Evolutionary conservation across 2,113 vertebrate genomes (phyloP).

Genomic region (Phrynocephalus versicolor): DNA sequence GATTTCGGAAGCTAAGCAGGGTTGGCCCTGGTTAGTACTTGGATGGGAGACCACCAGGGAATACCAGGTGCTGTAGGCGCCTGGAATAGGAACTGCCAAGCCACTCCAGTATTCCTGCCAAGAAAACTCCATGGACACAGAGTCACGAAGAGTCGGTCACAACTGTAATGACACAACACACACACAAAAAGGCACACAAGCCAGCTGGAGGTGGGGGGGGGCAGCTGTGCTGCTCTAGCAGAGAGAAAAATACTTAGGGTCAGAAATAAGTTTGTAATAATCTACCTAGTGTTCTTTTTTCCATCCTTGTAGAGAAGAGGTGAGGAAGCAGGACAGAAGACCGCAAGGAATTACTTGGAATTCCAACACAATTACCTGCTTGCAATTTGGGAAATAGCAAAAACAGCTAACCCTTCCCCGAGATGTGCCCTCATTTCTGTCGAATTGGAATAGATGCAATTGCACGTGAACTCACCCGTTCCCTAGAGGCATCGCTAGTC

Average conservation of each 20-base stretch:
- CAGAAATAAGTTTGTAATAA: not conserved
- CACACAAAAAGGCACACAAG: not conserved
- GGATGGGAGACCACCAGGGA: no score
- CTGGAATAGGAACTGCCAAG: no score
- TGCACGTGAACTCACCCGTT: constrained; percentile 14
- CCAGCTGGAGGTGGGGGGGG: not conserved
- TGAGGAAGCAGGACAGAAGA: rapidly evolving
- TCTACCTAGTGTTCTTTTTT: no score
- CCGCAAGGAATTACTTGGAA: not conserved
- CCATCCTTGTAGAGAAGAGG: not conserved
- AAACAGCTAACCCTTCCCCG: not conserved
- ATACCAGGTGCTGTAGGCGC: no score
- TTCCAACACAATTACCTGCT: not conserved
- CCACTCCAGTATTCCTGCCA: no score
- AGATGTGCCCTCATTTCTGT: not conserved
- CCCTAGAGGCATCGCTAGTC: constrained; percentile 7
- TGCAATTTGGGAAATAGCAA: constrained; percentile 10
- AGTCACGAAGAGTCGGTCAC: no score
- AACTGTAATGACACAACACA: no score
- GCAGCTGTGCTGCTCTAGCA: not conserved
- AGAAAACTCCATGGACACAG: no score
- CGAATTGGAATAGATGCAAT: not conserved
- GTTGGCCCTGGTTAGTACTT: no score
- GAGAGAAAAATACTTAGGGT: not conserved
- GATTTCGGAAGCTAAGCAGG: no score